Evolutionary conservation across 92 coral and sea anemone genomes (phyloP).

Genomic region (Palythoa grandiflora): DNA sequence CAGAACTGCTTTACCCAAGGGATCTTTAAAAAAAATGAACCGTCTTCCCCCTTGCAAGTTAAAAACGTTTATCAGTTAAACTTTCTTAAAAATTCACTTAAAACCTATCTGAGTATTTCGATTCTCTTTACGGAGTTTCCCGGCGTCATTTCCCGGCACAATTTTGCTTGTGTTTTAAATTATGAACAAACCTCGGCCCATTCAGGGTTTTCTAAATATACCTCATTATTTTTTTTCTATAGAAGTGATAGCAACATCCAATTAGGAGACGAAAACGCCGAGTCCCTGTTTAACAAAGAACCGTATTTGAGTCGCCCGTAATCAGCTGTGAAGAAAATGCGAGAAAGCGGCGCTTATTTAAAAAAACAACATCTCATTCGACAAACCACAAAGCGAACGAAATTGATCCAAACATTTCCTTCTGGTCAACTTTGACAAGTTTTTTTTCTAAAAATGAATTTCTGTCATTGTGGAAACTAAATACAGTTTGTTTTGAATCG

Average conservation of each 20-base stretch:
- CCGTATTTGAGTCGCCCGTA: slow-evolving; percentile 31
- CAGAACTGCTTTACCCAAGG: slow-evolving; percentile 13
- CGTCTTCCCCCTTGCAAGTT: neutral
- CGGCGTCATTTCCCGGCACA: neutral
- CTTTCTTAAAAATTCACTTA: neutral
- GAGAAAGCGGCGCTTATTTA: neutral
- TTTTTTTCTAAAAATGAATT: neutral
- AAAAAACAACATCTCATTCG: neutral
- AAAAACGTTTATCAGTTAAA: neutral
- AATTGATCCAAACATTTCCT: slow-evolving; percentile 7
- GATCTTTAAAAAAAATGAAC: neutral
- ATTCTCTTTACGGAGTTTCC: slow-evolving; percentile 4
- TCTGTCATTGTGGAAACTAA: neutral
- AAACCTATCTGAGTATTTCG: slow-evolving; percentile 1
- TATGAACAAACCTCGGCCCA: neutral
- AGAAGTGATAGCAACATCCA: slow-evolving; percentile 35
- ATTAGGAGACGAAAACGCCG: slow-evolving; percentile 34
- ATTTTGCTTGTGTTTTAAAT: neutral
- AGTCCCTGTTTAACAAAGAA: slow-evolving; percentile 44
- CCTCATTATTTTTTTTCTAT: slow-evolving; percentile 17
- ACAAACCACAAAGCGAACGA: neutral
- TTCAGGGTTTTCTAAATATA: slow-evolving; percentile 1
- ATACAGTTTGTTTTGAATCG: slow-evolving; percentile 26
- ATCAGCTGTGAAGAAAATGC: slow-evolving; percentile 38
- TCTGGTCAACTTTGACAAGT: slow-evolving; percentile 24